Conservation (phyloP, 1,140 invertebrate genomes). For the Musca domestica region DNA sequence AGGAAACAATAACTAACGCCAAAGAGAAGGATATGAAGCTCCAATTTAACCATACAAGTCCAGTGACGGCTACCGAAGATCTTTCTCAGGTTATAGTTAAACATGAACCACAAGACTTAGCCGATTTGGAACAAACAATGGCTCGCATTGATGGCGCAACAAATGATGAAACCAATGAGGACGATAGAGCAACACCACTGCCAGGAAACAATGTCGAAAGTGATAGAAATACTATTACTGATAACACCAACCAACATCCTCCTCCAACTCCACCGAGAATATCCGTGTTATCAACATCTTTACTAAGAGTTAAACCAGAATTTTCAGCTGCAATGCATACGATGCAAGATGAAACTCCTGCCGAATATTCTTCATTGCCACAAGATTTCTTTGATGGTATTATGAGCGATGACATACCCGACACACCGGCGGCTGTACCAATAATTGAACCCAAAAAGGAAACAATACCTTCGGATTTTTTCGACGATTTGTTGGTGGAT, state of each 20-base stretch:
- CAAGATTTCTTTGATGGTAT: slow-evolving; percentile 2
- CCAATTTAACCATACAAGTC: too few species aligned
- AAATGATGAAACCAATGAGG: too few species aligned
- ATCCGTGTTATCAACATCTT: not conserved
- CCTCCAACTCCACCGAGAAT: not conserved
- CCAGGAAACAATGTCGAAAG: too few species aligned
- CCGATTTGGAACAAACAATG: too few species aligned
- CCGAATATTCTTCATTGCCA: not conserved
- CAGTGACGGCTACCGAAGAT: too few species aligned
- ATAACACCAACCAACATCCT: not conserved
- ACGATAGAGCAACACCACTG: too few species aligned
- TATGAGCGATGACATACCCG: not conserved
- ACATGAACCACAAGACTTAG: too few species aligned
- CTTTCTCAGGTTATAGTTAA: too few species aligned
- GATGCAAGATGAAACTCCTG: not conserved
- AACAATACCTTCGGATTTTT: slow-evolving; percentile 22
- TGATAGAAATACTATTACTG: too few species aligned
- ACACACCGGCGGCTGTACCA: not conserved
- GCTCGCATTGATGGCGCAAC: too few species aligned
- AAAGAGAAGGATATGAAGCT: too few species aligned
- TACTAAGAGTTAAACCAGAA: slow-evolving; percentile 6
- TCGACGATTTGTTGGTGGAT: slow-evolving; percentile 24
- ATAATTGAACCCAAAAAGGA: not conserved
- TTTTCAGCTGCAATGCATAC: not conserved
- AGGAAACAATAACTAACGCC: too few species aligned